Evolutionary conservation across 1,140 invertebrate genomes (phyloP).

Genomic region (Saccostrea glomerata): DNA sequence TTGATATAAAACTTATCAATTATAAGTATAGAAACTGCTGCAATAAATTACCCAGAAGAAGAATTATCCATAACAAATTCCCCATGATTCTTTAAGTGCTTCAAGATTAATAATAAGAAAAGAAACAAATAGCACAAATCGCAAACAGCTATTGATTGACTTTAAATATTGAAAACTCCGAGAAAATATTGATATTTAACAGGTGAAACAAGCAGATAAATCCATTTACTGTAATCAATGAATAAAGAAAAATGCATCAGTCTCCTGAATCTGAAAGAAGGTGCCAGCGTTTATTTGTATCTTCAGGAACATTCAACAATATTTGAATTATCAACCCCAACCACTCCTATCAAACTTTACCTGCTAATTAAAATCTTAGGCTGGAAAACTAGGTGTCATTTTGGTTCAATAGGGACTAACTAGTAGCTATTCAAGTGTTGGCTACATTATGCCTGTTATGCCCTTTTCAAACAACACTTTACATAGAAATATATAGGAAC

Average conservation of each 20-base stretch:
- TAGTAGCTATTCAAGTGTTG: neutral
- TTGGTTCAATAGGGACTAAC: neutral
- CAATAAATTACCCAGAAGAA: neutral
- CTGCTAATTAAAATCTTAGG: slow-evolving; percentile 14
- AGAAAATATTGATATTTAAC: slow-evolving; percentile 30
- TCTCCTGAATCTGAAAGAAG: neutral
- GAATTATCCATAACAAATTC: neutral
- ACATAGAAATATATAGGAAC: too few species aligned
- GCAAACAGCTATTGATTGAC: slow-evolving; percentile 7
- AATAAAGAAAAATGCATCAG: neutral
- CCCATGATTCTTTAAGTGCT: neutral
- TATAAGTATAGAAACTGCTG: neutral
- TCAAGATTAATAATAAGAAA: slow-evolving; percentile 25
- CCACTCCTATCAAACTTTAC: neutral
- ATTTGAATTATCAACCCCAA: slow-evolving; percentile 20
- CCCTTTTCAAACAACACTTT: neutral
- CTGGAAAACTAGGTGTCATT: neutral
- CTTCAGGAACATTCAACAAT: neutral
- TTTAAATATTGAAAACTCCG: slow-evolving; percentile 26
- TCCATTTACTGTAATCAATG: slow-evolving; percentile 24
- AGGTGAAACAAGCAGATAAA: slow-evolving; percentile 31
- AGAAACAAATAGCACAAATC: slow-evolving; percentile 23
- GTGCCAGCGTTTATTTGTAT: neutral
- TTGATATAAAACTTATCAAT: neutral
- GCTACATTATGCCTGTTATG: neutral